These are phyloP conservation scores for Plusia festucae DNA, from an alignment of 2,888 invertebrate genomes.

Conservation along the genomic window DNA sequence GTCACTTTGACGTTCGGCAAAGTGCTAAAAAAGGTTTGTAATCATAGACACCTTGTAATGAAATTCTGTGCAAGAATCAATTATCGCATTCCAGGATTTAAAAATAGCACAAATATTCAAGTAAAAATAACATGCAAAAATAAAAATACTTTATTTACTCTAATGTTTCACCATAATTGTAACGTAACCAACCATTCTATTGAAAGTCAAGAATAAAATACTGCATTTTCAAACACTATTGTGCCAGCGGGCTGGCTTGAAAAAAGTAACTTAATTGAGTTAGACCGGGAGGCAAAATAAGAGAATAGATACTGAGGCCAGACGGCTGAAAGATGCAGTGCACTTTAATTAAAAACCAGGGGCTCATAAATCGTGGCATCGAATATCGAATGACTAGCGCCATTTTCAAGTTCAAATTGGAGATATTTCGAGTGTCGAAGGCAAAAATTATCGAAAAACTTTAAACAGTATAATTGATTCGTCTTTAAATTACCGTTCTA, in stretches of 20 bases:
- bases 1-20: no score
- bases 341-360: conserved; percentile 64
- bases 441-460: no score
- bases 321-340: conserved; percentile 53
- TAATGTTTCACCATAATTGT: no score
- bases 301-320: conserved; percentile 32
- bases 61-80: no score
- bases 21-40: no score
- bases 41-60: no score
- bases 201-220: conserved; percentile 10
- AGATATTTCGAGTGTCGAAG: no score
- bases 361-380: conserved; percentile 55
- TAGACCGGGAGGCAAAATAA: conserved; percentile 39
- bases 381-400: conserved; percentile 40
- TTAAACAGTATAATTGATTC: no score
- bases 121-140: no score
- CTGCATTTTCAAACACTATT: conserved; percentile 22
- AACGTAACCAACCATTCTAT: neutral
- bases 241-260: conserved; percentile 16
- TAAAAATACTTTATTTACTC: neutral
- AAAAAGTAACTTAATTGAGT: conserved; percentile 46
- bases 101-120: no score
- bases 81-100: no score
- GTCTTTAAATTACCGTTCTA: no score
- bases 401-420: neutral